Evolutionary conservation across 2,797 vertebrate genomes (phyloP).

Genomic region (Ciconia nigra): DNA sequence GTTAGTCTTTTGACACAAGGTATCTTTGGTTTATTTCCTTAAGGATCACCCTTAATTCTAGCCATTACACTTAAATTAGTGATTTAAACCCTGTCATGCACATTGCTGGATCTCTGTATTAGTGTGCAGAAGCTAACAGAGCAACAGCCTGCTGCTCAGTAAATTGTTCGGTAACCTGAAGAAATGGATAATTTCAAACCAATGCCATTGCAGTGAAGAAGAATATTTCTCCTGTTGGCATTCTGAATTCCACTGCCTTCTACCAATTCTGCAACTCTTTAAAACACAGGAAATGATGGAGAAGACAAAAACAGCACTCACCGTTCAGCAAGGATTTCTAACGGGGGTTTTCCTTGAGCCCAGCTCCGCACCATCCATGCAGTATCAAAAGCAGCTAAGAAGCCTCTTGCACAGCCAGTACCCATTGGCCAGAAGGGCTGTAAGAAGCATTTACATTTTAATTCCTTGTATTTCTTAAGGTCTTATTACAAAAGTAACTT

Average conservation of each 20-base stretch:
- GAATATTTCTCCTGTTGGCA: background rate
- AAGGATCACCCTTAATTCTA: background rate
- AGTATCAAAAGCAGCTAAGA: constrained; percentile 93
- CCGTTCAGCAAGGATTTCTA: constrained; percentile 95
- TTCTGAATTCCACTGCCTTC: background rate
- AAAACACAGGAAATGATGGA: background rate
- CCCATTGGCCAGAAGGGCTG: constrained; percentile 99
- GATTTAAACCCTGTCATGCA: background rate
- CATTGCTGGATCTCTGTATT: background rate
- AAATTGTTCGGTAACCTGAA: background rate
- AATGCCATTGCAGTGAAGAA: background rate
- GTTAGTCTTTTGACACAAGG: background rate
- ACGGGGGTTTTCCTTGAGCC: constrained; percentile 83
- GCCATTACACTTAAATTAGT: background rate
- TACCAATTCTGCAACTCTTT: background rate
- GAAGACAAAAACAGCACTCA: constrained; percentile 43
- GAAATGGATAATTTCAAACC: background rate
- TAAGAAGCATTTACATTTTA: constrained; percentile 8
- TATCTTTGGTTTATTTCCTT: background rate
- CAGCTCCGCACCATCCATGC: constrained; percentile 97
- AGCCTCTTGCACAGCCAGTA: constrained; percentile 95
- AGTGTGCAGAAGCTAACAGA: background rate
- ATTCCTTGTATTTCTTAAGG: background rate
- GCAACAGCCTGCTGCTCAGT: background rate
- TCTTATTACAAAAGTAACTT: background rate